These are phyloP conservation scores for Epinephelus moara DNA, from an alignment of 2,113 vertebrate genomes.

Conservation along the genomic window DNA sequence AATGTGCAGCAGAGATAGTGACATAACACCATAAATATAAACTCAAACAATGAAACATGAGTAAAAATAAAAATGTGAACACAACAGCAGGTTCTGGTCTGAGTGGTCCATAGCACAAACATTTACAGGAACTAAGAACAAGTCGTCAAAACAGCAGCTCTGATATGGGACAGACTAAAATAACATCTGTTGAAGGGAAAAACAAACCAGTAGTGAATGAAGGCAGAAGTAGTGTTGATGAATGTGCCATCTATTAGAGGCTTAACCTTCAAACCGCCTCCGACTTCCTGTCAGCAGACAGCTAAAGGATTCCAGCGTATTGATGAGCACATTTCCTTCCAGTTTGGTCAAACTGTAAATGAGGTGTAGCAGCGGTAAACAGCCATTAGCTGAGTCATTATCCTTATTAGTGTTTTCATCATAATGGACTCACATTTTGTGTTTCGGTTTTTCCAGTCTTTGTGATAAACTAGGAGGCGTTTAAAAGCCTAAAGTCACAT, in stretches of 20 bases:
- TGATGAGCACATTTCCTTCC: slow-evolving; percentile 26
- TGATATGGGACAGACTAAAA: slow-evolving; percentile 29
- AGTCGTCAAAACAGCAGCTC: slow-evolving; percentile 43
- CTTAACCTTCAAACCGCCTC: neutral
- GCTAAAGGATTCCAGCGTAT: slow-evolving; percentile 38
- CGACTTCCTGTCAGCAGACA: slow-evolving; percentile 33
- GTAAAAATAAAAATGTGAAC: slow-evolving; percentile 35
- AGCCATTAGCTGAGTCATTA: slow-evolving; percentile 8
- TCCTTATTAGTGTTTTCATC: slow-evolving; percentile 26
- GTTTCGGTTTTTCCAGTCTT: slow-evolving; percentile 14
- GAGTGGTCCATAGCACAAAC: slow-evolving; percentile 48
- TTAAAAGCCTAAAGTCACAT: slow-evolving; percentile 16
- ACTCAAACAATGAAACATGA: slow-evolving; percentile 19
- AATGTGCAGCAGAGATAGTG: slow-evolving; percentile 25
- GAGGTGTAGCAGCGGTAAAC: slow-evolving; percentile 26
- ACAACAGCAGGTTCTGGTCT: slow-evolving; percentile 52
- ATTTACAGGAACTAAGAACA: slow-evolving; percentile 25
- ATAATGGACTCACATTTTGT: neutral
- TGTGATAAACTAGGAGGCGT: slow-evolving; percentile 18
- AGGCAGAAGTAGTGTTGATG: slow-evolving; percentile 25
- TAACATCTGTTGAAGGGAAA: slow-evolving; percentile 4
- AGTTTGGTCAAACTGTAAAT: slow-evolving; percentile 25
- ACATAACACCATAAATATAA: slow-evolving; percentile 47
- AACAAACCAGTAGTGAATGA: neutral
- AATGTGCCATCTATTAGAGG: neutral